Base-by-base conservation (phyloP, 2,113 vertebrate species). In the Pardalotus punctatus region DNA sequence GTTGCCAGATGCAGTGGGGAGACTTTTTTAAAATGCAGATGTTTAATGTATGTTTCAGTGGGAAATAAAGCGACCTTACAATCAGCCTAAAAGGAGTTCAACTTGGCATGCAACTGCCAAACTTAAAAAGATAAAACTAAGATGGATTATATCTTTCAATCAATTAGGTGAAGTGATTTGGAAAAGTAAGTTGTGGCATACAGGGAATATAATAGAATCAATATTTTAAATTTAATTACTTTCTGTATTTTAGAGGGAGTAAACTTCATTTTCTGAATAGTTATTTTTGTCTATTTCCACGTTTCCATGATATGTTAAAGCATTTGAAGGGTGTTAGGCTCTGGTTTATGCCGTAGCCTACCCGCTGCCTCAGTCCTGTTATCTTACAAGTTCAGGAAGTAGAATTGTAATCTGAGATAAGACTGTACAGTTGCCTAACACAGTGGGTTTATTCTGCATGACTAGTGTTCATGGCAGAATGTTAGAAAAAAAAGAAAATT, bases 1-100 rank as follows among this genome's bases (percentile, higher is more conserved):
- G 73, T 93, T 96, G 89, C 67, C 96, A 97, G 93, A 89, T 92
- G 83, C 91, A 93, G 38, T 28, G 67, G 65, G 83, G 40, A 90
- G 82, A 27, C 14, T 28, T 58, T 54, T 57, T 47, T 12, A 0
- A 18, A 78, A 36, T 66, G 76, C 79, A 91, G 74, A 33, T 92
- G 77, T 93, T 96, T 87, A 83, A 90, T 94, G 62, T 90, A 28
- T 56, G 35, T 90, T 95, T 86, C 76, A 81, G 40, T 90, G 65
- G 76, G 67, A 96, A 92, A 80, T 85, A 82, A 86, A 85, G 43
- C 4, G 1, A 57, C 6, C 3, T 93, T 90, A 22, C 11, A 38
- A 8, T 77, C 50, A 62, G 4, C 48, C 35, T 93, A 58, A 64
- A 71, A 81, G 21, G 56, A 84, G 16, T 80, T 94, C 45, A 81